Conservation (phyloP, 2,113 vertebrate genomes). For the Tupaia chinensis region DNA sequence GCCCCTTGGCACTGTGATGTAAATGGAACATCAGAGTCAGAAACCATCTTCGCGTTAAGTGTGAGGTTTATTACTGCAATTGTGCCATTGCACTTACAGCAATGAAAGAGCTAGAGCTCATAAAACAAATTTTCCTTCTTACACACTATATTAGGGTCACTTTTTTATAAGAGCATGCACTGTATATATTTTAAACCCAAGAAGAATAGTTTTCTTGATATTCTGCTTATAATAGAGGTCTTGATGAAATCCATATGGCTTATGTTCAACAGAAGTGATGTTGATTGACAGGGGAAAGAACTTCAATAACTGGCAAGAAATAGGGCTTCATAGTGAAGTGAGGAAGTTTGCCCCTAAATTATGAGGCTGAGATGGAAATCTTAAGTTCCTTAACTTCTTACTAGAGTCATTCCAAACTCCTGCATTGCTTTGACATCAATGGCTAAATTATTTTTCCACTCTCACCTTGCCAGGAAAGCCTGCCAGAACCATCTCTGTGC, state of each 20-base stretch:
- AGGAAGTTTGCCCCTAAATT: constrained; percentile 64
- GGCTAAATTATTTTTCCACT: constrained; percentile 68
- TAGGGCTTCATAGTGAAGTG: constrained; percentile 47
- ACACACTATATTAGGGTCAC: not conserved
- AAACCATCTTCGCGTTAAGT: not conserved
- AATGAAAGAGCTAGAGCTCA: not conserved
- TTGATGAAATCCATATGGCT: constrained; percentile 79
- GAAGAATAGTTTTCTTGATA: constrained; percentile 59
- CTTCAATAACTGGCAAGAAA: constrained; percentile 68
- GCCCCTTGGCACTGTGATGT: not conserved
- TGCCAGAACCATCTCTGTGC: constrained; percentile 58
- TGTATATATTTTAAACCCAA: constrained; percentile 53
- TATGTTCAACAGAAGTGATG: constrained; percentile 47
- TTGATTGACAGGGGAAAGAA: constrained; percentile 71
- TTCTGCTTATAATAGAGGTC: constrained; percentile 62
- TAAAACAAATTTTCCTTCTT: not conserved
- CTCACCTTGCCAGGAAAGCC: constrained; percentile 63
- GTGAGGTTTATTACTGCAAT: not conserved
- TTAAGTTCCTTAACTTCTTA: constrained; percentile 57
- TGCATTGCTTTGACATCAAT: constrained; percentile 62
- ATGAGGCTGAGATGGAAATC: constrained; percentile 59
- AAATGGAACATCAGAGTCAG: not conserved
- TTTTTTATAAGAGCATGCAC: constrained; percentile 17
- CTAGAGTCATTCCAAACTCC: constrained; percentile 39
- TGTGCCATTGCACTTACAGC: constrained; percentile 15